phyloP scores from a whole-genome alignment of 1,140 invertebrate genomes.

The Mycetomoellerius zeteki region DNA sequence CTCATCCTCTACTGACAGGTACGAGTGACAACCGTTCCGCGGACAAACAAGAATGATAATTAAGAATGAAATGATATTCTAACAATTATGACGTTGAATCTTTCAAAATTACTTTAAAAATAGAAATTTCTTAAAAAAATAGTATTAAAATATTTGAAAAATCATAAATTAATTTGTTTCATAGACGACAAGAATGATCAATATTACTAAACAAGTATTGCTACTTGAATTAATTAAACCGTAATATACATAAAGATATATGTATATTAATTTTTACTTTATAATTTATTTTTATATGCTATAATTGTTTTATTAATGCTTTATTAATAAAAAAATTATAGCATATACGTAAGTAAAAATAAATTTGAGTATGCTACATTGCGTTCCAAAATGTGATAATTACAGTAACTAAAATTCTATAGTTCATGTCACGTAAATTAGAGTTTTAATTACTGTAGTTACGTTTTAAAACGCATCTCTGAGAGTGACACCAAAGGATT shows the following conservation, averaged over 20 bases:
- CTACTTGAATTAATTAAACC: neutral
- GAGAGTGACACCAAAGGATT: too few relatives aligned
- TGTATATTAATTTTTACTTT: too few relatives aligned
- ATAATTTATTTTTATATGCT: too few relatives aligned
- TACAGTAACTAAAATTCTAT: too few relatives aligned
- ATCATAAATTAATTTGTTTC: neutral
- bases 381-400: too few relatives aligned
- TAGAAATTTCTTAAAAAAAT: slow-evolving; percentile 2
- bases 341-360: too few relatives aligned
- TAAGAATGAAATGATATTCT: neutral
- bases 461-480: neutral
- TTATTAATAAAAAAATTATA: too few relatives aligned
- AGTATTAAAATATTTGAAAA: neutral
- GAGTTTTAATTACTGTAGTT: too few relatives aligned
- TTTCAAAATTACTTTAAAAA: slow-evolving; percentile 1
- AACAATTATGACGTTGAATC: neutral
- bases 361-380: too few relatives aligned
- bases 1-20: slow-evolving; percentile 1
- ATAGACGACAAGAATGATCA: neutral
- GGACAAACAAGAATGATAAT: slow-evolving; percentile 1
- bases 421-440: too few relatives aligned
- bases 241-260: too few relatives aligned
- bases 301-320: too few relatives aligned
- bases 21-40: neutral
- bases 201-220: neutral